Conservation (phyloP, 1,140 invertebrate species). For the Drosophila mojavensis region DNA sequence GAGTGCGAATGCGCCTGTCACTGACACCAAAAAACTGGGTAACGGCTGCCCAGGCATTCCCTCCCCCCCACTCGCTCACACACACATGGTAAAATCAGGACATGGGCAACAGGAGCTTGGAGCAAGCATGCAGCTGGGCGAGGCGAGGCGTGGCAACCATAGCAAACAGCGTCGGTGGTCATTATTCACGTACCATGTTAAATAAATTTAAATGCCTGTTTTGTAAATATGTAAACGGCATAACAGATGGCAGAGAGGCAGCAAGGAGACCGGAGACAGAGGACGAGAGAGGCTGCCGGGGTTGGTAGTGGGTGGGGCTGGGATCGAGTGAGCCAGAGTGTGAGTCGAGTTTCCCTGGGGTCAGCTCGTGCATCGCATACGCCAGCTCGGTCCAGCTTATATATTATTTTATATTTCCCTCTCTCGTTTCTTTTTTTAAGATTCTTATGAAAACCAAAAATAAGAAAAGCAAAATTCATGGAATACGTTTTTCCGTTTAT, state of each 20-base stretch:
- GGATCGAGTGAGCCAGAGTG: background rate
- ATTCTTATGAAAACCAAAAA: background rate
- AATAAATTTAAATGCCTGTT: conserved; percentile 82
- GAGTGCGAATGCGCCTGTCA: conserved; percentile 53
- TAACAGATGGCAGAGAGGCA: conserved; percentile 58
- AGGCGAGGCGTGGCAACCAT: conserved; percentile 56
- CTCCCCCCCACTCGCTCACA: background rate
- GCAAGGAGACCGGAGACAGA: background rate
- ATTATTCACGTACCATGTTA: conserved; percentile 81
- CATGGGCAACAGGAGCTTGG: background rate
- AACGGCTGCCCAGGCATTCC: conserved; percentile 1
- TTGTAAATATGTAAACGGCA: conserved; percentile 78
- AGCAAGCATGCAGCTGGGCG: conserved; percentile 10
- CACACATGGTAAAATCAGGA: conserved; percentile 1
- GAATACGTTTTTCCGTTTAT: background rate
- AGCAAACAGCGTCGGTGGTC: conserved; percentile 64
- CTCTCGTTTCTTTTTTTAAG: background rate
- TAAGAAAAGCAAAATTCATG: background rate
- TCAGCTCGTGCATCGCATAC: conserved; percentile 18
- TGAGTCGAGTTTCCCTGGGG: background rate
- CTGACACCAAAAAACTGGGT: conserved; percentile 60
- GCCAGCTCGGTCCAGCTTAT: conserved; percentile 19
- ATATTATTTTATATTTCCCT: background rate
- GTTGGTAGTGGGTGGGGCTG: background rate
- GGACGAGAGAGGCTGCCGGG: background rate